phyloP scores from a whole-genome alignment of 1,140 invertebrate species.

The Anastrepha ludens region DNA sequence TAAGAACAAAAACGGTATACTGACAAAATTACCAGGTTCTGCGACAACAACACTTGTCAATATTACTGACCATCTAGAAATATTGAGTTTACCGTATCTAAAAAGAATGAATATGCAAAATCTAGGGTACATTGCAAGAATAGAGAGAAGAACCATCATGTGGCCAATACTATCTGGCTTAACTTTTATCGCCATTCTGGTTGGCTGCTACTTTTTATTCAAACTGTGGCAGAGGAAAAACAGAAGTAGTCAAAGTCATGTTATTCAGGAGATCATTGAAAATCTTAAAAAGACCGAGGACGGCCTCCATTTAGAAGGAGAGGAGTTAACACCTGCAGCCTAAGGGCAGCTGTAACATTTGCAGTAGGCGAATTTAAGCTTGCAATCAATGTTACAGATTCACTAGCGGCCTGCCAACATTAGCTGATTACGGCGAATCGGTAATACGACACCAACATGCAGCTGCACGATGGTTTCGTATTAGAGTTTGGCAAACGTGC shows the following conservation, averaged over 20 bases:
- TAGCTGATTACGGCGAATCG: too few species aligned
- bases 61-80: slow-evolving; percentile 34
- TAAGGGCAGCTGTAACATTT: too few species aligned
- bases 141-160: slow-evolving; percentile 16
- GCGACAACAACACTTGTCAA: not conserved
- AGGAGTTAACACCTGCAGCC: slow-evolving; percentile 44
- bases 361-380: too few species aligned
- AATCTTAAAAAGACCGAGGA: slow-evolving; percentile 44
- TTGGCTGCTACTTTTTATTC: not conserved
- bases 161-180: slow-evolving; percentile 23
- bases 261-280: slow-evolving; percentile 29
- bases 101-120: slow-evolving; percentile 45
- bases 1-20: too few species aligned
- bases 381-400: too few species aligned
- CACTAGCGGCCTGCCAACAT: too few species aligned
- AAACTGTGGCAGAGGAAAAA: slow-evolving; percentile 24
- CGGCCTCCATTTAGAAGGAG: slow-evolving; percentile 43
- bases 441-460: too few species aligned
- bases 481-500: too few species aligned
- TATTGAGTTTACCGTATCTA: slow-evolving; percentile 42
- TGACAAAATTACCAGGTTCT: not conserved
- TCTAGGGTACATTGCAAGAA: slow-evolving; percentile 1
- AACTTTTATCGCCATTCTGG: not conserved
- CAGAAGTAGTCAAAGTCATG: slow-evolving; percentile 11
- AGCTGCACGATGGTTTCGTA: too few species aligned